phyloP scores from a whole-genome alignment of 1,140 invertebrate species.

The Aphis craccivora region DNA sequence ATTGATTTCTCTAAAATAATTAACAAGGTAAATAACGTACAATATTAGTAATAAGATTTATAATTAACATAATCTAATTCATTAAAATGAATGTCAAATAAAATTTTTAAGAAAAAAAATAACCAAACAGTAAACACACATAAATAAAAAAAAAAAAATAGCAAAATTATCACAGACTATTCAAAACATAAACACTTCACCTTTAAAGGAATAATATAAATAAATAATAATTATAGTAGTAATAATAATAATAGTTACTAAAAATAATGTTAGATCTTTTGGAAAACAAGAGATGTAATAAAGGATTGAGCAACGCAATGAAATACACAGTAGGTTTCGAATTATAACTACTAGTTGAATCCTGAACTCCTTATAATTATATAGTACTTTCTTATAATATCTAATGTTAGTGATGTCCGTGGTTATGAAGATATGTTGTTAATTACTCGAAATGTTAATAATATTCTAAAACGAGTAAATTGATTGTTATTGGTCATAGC shows the following conservation, averaged over 20 bases:
- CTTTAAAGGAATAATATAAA: conserved; percentile 9
- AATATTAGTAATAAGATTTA: neutral
- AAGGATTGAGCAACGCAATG: neutral
- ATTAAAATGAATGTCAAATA: neutral
- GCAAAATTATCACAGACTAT: conserved; percentile 28
- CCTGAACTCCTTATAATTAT: neutral
- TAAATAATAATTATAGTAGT: neutral
- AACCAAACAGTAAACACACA: neutral
- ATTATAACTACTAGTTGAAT: conserved; percentile 15
- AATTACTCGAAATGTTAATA: conserved; percentile 32
- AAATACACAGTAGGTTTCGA: neutral
- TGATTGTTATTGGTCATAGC: conserved; percentile 15
- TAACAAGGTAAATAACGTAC: neutral
- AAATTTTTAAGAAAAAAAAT: neutral
- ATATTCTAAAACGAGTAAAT: conserved; percentile 6
- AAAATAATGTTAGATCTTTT: neutral
- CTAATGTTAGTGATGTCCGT: neutral
- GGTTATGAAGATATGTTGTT: conserved; percentile 13
- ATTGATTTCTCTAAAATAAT: conserved; percentile 11
- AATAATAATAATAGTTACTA: neutral
- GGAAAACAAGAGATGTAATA: neutral
- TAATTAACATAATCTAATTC: neutral
- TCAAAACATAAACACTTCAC: neutral
- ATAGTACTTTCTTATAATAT: neutral
- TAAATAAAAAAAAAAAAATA: neutral